A percentile compares a stretch with the other conserved stretches of the same genome.
These are phyloP conservation scores for Corvus hawaiiensis DNA, from an alignment of 2,113 vertebrate genomes.

Conservation along the genomic window DNA sequence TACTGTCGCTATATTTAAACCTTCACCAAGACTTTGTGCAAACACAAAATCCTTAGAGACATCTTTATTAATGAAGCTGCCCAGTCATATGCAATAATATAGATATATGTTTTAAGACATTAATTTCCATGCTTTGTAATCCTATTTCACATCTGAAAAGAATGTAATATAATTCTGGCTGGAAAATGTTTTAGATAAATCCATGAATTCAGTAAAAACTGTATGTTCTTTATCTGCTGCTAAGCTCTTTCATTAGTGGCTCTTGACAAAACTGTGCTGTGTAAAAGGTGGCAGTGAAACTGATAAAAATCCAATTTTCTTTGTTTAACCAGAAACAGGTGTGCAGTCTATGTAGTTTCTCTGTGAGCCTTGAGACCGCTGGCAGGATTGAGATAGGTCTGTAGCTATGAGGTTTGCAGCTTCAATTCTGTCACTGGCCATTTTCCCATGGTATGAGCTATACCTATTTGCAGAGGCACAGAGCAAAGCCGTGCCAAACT, in stretches of 20 bases:
- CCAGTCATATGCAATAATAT: not conserved
- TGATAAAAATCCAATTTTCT: constrained; percentile 26
- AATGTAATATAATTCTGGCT: not conserved
- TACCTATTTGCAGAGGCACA: not conserved
- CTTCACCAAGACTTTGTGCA: not conserved
- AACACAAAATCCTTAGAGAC: not conserved
- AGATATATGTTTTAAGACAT: not conserved
- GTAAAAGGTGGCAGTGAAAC: not conserved
- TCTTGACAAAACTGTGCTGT: constrained; percentile 14
- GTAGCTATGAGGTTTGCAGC: not conserved
- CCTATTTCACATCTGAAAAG: constrained; percentile 8
- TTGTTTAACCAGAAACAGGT: constrained; percentile 10
- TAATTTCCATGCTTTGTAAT: not conserved
- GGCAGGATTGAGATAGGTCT: not conserved
- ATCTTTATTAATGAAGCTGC: not conserved
- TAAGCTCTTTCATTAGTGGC: constrained; percentile 16
- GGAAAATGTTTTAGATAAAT: constrained; percentile 6
- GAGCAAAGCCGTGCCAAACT: not conserved
- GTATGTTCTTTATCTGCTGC: not conserved
- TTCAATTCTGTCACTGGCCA: not conserved
- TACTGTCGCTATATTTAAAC: not conserved
- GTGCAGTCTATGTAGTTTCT: not conserved
- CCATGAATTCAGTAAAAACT: not conserved
- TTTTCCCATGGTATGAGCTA: not conserved
- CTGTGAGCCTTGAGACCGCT: not conserved